A percentile compares a stretch with the other conserved stretches of the same genome.
Conservation (phyloP, 2,797 vertebrate species). For the Kryptolebias ocellatus region DNA sequence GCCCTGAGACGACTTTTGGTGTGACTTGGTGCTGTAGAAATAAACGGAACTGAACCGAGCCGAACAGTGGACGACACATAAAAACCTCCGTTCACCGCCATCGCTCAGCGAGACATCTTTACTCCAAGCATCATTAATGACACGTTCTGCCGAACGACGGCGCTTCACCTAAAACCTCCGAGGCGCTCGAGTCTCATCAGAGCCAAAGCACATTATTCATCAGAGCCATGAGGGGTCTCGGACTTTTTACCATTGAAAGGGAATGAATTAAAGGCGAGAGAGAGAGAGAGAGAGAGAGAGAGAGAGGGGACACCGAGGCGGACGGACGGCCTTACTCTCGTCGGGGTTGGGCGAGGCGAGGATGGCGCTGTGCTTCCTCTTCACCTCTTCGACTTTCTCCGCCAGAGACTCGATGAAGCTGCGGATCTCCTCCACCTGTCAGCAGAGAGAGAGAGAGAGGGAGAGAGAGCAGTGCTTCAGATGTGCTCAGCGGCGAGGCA, state of each 20-base stretch:
- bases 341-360: slow-evolving; percentile 93
- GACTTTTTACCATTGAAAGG: background rate
- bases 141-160: background rate
- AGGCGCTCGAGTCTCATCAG: background rate
- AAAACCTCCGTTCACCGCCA: background rate
- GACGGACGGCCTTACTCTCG: slow-evolving; percentile 65
- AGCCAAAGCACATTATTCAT: slow-evolving; percentile 6
- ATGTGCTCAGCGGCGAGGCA: slow-evolving; percentile 18
- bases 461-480: slow-evolving; percentile 34
- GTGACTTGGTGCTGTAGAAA: no score
- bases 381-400: slow-evolving; percentile 97
- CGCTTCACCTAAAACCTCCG: background rate
- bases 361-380: slow-evolving; percentile 95
- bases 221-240: background rate
- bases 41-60: no score
- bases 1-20: no score
- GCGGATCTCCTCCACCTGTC: slow-evolving; percentile 94
- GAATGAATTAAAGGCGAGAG: slow-evolving; percentile 2
- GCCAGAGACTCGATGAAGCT: slow-evolving; percentile 92
- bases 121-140: background rate
- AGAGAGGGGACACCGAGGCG: background rate
- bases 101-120: background rate
- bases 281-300: background rate
- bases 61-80: background rate
- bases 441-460: slow-evolving; percentile 21